These are phyloP conservation scores for Muscicapa adusta DNA, from an alignment of 2,113 vertebrate species.

Conservation along the genomic window DNA sequence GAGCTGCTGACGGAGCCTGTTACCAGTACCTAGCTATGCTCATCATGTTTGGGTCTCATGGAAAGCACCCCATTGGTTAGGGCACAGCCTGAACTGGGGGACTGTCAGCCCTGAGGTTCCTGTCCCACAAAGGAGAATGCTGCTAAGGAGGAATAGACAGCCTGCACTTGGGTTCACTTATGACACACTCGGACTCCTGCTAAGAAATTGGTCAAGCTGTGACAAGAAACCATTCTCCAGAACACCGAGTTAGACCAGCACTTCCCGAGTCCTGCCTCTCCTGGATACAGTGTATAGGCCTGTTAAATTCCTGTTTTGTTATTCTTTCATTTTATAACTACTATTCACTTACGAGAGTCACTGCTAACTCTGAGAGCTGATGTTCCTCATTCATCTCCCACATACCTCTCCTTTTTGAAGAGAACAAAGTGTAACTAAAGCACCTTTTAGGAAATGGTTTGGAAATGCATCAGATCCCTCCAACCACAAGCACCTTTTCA, in stretches of 20 bases:
- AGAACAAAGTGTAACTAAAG: not conserved
- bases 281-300: not conserved
- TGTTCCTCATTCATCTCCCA: not conserved
- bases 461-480: conserved; percentile 39
- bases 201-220: not conserved
- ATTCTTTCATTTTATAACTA: not conserved
- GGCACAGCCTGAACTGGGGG: not conserved
- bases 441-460: conserved; percentile 51
- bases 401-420: not conserved
- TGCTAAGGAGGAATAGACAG: not conserved
- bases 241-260: not conserved
- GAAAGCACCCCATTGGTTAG: not conserved
- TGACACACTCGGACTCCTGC: not conserved
- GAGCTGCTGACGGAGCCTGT: not conserved
- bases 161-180: not conserved
- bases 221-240: not conserved
- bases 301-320: not conserved
- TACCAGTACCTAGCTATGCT: not conserved
- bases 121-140: not conserved
- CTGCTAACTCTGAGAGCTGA: not conserved
- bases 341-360: not conserved
- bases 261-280: not conserved
- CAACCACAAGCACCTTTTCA: conserved; percentile 47
- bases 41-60: not conserved
- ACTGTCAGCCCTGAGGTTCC: not conserved